These are phyloP conservation scores for Araneus ventricosus DNA, from an alignment of 1,140 invertebrate species.

Conservation along the genomic window DNA sequence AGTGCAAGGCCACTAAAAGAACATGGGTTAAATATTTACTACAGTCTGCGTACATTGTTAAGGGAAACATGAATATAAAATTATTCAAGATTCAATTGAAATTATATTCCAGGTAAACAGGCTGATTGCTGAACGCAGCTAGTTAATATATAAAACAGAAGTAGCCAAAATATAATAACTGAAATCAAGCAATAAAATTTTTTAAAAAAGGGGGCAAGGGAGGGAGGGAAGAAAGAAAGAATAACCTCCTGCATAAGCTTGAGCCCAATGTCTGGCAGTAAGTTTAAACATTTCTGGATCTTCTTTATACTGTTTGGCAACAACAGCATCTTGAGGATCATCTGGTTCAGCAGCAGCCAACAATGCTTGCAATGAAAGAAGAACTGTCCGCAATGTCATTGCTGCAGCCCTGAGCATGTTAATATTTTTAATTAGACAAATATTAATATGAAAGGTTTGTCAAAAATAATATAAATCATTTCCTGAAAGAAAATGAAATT, in stretches of 20 bases:
- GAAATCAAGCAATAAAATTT: not conserved
- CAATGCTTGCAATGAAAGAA: slow-evolving; percentile 94
- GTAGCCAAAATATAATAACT: too few relatives aligned
- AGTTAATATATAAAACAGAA: too few relatives aligned
- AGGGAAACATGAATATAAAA: too few relatives aligned
- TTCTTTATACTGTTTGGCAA: slow-evolving; percentile 97
- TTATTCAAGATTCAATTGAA: too few relatives aligned
- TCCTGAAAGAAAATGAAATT: slow-evolving; percentile 5
- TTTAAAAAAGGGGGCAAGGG: not conserved
- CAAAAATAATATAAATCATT: too few relatives aligned
- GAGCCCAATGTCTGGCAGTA: slow-evolving; percentile 97
- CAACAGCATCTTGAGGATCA: slow-evolving; percentile 98
- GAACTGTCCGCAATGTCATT: slow-evolving; percentile 97
- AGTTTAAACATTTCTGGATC: slow-evolving; percentile 90
- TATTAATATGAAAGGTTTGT: too few relatives aligned
- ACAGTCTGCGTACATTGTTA: too few relatives aligned
- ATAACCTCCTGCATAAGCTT: slow-evolving; percentile 91
- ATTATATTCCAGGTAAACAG: too few relatives aligned
- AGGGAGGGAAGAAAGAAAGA: not conserved
- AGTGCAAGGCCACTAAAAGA: too few relatives aligned
- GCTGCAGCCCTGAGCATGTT: slow-evolving; percentile 91
- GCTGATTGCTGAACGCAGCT: too few relatives aligned
- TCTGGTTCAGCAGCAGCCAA: slow-evolving; percentile 96
- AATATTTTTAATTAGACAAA: not conserved
- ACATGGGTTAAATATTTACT: too few relatives aligned